Conservation (phyloP, 2,113 vertebrate species). For the Takifugu flavidus region DNA sequence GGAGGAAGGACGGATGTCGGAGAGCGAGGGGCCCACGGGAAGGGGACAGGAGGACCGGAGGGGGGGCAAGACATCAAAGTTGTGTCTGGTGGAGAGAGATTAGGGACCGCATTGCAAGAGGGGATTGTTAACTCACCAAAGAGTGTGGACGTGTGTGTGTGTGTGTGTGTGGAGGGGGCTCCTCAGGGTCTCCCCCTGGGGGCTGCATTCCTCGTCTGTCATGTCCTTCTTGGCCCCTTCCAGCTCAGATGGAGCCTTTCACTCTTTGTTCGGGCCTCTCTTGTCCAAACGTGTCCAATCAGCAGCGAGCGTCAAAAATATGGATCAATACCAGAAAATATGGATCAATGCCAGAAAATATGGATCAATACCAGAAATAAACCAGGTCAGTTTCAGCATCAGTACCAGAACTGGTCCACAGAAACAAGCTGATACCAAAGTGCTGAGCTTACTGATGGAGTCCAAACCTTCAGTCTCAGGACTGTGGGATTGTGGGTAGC, state of each 20-base stretch:
- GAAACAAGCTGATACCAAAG: no score
- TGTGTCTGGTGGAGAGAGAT: slow-evolving; percentile 57
- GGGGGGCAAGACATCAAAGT: slow-evolving; percentile 61
- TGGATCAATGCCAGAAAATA: no score
- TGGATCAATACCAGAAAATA: no score
- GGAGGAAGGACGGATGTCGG: slow-evolving; percentile 32
- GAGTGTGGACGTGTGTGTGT: slow-evolving; percentile 34
- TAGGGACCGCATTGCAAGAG: slow-evolving; percentile 58
- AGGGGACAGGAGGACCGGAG: slow-evolving; percentile 19
- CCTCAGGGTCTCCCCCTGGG: slow-evolving; percentile 39
- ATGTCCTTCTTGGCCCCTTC: slow-evolving; percentile 58
- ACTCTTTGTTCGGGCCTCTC: slow-evolving; percentile 12
- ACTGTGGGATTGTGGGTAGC: no score
- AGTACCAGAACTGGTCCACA: no score
- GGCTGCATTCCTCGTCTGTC: slow-evolving; percentile 64
- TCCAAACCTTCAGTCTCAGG: no score
- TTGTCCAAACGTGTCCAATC: neutral
- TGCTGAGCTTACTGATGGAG: no score
- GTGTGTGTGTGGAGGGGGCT: slow-evolving; percentile 9
- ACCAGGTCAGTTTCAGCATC: no score
- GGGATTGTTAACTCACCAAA: slow-evolving; percentile 58
- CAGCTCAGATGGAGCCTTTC: slow-evolving; percentile 26
- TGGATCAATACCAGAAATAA: no score
- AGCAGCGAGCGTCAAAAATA: neutral
- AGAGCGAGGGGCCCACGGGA: slow-evolving; percentile 43